A percentile compares a stretch with the other conserved stretches of the same genome.
Conservation (phyloP, 2,888 invertebrate species). For the Mythimna lalbum region DNA sequence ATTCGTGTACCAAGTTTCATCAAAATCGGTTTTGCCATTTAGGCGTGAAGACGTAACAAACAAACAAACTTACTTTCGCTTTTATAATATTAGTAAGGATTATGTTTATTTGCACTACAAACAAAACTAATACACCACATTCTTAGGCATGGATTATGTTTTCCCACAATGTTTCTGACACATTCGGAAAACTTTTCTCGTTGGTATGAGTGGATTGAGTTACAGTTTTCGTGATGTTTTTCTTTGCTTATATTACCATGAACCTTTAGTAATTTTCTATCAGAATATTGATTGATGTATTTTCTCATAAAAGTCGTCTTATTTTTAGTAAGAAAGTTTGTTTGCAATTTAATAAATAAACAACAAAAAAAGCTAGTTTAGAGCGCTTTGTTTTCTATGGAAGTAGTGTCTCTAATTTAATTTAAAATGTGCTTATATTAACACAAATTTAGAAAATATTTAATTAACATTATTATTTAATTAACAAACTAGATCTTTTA, state of each 20-base stretch:
- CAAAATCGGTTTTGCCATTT: too few relatives aligned
- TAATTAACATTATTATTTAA: too few relatives aligned
- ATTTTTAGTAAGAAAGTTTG: background rate
- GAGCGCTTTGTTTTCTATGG: too few relatives aligned
- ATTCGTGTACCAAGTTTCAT: too few relatives aligned
- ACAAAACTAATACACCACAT: background rate
- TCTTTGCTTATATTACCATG: constrained; percentile 5
- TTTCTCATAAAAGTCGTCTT: background rate
- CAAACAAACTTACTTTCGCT: too few relatives aligned
- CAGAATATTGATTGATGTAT: constrained; percentile 4
- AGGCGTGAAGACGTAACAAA: too few relatives aligned
- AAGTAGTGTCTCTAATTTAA: too few relatives aligned
- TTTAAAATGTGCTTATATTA: too few relatives aligned
- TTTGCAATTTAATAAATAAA: background rate
- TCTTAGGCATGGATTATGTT: background rate
- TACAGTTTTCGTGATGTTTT: constrained; percentile 10
- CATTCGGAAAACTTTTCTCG: background rate
- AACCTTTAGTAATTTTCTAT: constrained; percentile 5
- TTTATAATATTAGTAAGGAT: too few relatives aligned
- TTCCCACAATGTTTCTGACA: background rate
- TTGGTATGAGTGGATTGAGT: constrained; percentile 15
- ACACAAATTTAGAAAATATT: too few relatives aligned
- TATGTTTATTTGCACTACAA: background rate
- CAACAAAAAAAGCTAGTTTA: background rate
- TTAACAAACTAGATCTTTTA: too few relatives aligned